Conservation (phyloP, 2,888 invertebrate species). For the Aproaerema taeniolella region DNA sequence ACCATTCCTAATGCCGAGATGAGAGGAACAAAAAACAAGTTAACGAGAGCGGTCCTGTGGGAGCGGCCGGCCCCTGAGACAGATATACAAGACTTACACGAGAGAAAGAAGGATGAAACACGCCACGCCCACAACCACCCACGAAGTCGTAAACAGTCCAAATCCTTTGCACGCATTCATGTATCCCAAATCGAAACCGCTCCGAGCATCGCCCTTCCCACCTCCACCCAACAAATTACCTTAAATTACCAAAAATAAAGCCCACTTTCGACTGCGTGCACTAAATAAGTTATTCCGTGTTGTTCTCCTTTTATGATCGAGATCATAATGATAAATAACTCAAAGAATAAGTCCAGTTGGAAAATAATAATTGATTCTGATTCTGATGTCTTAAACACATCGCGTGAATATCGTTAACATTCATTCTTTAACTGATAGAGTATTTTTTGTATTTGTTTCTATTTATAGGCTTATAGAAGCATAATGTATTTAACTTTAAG, state of each 20-base stretch:
- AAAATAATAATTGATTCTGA: slow-evolving; percentile 74
- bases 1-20: slow-evolving; percentile 65
- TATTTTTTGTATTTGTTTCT: slow-evolving; percentile 11
- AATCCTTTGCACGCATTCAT: slow-evolving; percentile 76
- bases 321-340: slow-evolving; percentile 75
- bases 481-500: neutral
- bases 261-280: slow-evolving; percentile 37
- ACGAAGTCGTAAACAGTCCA: slow-evolving; percentile 76
- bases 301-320: slow-evolving; percentile 69
- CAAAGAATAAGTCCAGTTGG: slow-evolving; percentile 65
- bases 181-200: slow-evolving; percentile 76
- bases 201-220: slow-evolving; percentile 48
- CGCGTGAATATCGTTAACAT: slow-evolving; percentile 34
- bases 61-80: slow-evolving; percentile 62
- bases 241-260: slow-evolving; percentile 38
- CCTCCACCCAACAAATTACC: slow-evolving; percentile 37
- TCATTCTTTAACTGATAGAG: slow-evolving; percentile 12
- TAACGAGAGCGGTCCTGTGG: slow-evolving; percentile 75
- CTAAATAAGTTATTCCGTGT: slow-evolving; percentile 69
- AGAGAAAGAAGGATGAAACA: slow-evolving; percentile 40
- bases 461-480: slow-evolving; percentile 6
- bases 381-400: slow-evolving; percentile 74
- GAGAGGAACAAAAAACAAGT: slow-evolving; percentile 70
- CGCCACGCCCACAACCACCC: slow-evolving; percentile 76
- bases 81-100: slow-evolving; percentile 28